phyloP scores from a whole-genome alignment of 2,888 invertebrate species.

The Pristionchus entomophagus region DNA sequence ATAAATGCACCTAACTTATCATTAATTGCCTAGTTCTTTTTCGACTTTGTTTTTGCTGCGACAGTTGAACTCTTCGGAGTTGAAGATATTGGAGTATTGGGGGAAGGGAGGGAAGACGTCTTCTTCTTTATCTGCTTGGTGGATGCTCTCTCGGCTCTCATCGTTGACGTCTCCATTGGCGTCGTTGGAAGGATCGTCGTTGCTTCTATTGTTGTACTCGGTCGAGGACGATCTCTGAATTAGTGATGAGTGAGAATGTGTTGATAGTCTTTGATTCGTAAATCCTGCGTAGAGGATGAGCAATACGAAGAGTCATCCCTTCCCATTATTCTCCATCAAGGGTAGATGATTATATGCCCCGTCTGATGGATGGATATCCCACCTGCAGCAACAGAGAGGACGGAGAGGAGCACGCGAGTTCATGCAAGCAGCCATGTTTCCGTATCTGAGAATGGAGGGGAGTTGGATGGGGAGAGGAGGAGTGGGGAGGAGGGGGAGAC shows the following conservation, averaged over 20 bases:
- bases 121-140: neutral
- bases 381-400: constrained; percentile 13
- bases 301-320: neutral
- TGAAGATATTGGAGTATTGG: neutral
- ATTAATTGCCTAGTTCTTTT: neutral
- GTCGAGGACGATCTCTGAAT: constrained; percentile 14
- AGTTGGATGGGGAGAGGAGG: neutral
- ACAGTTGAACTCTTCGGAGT: neutral
- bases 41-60: neutral
- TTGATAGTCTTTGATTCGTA: too few relatives aligned
- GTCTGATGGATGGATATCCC: neutral
- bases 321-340: too few relatives aligned
- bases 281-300: neutral
- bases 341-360: neutral
- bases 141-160: too few relatives aligned
- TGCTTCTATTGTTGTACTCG: neutral
- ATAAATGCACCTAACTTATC: neutral
- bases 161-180: neutral
- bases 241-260: neutral
- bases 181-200: neutral
- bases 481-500: neutral
- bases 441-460: neutral
- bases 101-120: too few relatives aligned
- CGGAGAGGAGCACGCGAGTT: neutral
- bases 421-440: constrained; percentile 15